Evolutionary conservation across 1,140 invertebrate species (phyloP).

Genomic region (Acromyrmex charruanus): DNA sequence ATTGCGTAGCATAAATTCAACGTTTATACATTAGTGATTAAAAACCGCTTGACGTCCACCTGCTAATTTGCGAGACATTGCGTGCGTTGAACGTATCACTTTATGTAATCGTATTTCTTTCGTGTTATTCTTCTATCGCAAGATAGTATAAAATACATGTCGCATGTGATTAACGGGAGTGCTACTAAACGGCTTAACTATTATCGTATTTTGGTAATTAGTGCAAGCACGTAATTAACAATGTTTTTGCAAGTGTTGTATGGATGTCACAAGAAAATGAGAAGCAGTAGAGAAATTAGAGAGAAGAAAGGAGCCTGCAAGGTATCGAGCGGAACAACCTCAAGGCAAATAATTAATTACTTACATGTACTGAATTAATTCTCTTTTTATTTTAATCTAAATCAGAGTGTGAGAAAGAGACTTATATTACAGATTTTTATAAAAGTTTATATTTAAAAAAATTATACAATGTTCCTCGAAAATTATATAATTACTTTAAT

Average conservation of each 20-base stretch:
- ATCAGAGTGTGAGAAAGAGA: not conserved
- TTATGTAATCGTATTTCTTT: not conserved
- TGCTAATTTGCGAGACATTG: not conserved
- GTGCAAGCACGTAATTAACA: constrained; percentile 1
- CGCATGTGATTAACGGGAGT: not conserved
- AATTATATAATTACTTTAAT: not conserved
- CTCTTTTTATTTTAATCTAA: not conserved
- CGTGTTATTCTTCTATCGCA: not conserved
- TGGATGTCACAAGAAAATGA: not conserved
- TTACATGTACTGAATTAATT: not conserved
- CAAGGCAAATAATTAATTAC: not conserved
- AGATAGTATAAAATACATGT: not conserved
- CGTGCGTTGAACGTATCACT: not conserved
- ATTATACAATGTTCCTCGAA: not conserved
- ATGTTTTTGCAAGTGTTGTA: not conserved
- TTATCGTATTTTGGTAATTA: constrained; percentile 32
- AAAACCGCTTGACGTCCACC: not conserved
- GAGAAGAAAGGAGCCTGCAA: not conserved
- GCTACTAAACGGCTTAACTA: not conserved
- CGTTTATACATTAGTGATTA: not conserved
- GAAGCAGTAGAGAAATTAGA: not conserved
- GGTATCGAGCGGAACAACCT: not conserved
- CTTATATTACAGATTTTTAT: not conserved
- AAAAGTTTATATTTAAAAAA: constrained; percentile 1
- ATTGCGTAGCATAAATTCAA: not conserved